These are phyloP conservation scores for Cordilura impudica DNA, from an alignment of 2,888 invertebrate genomes.

Conservation along the genomic window DNA sequence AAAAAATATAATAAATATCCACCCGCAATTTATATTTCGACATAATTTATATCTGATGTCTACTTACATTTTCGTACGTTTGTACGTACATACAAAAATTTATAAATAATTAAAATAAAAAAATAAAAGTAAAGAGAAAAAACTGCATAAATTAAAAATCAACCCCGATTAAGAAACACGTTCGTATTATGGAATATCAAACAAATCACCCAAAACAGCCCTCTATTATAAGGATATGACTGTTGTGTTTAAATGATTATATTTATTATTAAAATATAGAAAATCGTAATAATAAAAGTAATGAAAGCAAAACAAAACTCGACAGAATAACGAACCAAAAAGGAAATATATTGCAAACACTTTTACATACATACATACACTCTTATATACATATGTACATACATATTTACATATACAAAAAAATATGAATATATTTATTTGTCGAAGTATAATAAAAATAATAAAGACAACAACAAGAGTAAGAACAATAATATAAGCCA, in stretches of 20 bases:
- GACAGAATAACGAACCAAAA: constrained; percentile 23
- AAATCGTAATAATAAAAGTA: constrained; percentile 53
- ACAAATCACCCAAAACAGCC: constrained; percentile 50
- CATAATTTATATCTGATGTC: neutral
- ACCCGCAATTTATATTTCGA: neutral
- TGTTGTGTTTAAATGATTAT: constrained; percentile 54
- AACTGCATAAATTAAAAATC: constrained; percentile 59
- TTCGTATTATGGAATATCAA: constrained; percentile 22
- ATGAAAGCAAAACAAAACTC: constrained; percentile 40
- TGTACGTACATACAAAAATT: constrained; percentile 35
- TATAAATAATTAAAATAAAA: constrained; percentile 59
- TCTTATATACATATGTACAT: constrained; percentile 2
- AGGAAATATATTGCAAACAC: neutral
- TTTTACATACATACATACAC: constrained; percentile 44
- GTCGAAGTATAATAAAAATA: constrained; percentile 45
- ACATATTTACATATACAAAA: constrained; percentile 16
- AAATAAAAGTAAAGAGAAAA: constrained; percentile 22
- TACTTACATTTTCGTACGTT: neutral
- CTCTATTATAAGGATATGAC: constrained; percentile 22
- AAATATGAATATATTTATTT: neutral
- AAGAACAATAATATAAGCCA: constrained; percentile 25
- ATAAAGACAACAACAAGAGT: constrained; percentile 29
- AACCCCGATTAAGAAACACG: constrained; percentile 46
- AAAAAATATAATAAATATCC: neutral
- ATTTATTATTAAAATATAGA: constrained; percentile 60